Conservation (phyloP, 1,140 invertebrate genomes). For the Drosophila dunni region DNA sequence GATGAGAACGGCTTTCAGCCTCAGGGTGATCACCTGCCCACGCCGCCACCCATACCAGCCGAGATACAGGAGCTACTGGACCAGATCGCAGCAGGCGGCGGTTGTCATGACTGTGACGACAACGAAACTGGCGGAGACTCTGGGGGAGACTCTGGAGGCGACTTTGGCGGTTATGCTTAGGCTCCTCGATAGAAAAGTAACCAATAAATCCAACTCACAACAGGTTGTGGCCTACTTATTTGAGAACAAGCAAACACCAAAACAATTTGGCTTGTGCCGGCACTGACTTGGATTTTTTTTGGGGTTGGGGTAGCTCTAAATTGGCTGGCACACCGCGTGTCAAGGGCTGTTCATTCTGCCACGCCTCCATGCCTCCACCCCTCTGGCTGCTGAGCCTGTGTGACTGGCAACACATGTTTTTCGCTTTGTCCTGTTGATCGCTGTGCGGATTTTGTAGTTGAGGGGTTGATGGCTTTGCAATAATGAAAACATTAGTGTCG, state of each 20-base stretch:
- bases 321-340: constrained; percentile 41
- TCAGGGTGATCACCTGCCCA: constrained; percentile 90
- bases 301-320: neutral
- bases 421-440: constrained; percentile 78
- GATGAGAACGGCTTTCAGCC: constrained; percentile 92
- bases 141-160: constrained; percentile 5
- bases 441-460: constrained; percentile 17
- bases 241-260: constrained; percentile 74
- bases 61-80: constrained; percentile 93
- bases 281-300: neutral
- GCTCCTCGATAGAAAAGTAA: neutral
- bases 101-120: constrained; percentile 85
- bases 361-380: constrained; percentile 3
- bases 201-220: constrained; percentile 17
- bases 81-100: constrained; percentile 89
- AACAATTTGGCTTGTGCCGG: constrained; percentile 57
- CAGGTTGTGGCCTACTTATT: constrained; percentile 56
- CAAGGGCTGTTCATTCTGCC: constrained; percentile 18
- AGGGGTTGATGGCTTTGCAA: constrained; percentile 30
- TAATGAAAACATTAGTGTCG: constrained; percentile 79
- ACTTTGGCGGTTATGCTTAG: constrained; percentile 55
- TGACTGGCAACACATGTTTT: constrained; percentile 84
- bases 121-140: constrained; percentile 82
- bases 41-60: constrained; percentile 91
- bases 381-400: constrained; percentile 56